Percentiles rank a stretch among this genome's conserved stretches.
These are phyloP conservation scores for Macrosteles quadrilineatus DNA, from an alignment of 1,140 invertebrate genomes.

Conservation along the genomic window DNA sequence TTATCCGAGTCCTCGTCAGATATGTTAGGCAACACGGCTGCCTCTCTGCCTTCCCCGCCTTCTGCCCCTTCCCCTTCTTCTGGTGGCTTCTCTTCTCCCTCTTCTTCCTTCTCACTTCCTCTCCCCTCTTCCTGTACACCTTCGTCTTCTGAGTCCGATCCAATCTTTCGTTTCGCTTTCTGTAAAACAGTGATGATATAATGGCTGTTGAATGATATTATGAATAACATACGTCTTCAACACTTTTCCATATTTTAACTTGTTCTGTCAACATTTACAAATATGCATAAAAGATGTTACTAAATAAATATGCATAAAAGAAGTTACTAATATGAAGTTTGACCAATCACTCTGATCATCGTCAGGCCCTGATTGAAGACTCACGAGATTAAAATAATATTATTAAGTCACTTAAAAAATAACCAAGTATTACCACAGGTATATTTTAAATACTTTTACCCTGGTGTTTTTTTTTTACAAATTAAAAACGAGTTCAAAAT, in stretches of 20 bases:
- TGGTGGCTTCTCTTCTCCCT: slow-evolving; percentile 40
- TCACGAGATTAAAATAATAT: too few relatives aligned
- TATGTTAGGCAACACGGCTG: slow-evolving; percentile 29
- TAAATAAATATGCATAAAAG: too few relatives aligned
- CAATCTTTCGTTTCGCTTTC: slow-evolving; percentile 22
- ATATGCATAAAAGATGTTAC: background rate
- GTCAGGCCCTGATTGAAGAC: too few relatives aligned
- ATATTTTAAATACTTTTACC: too few relatives aligned
- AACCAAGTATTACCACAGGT: too few relatives aligned
- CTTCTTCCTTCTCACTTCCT: slow-evolving; percentile 41
- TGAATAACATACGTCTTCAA: background rate
- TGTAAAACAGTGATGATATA: slow-evolving; percentile 2
- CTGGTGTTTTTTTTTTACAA: too few relatives aligned
- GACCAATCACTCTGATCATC: too few relatives aligned
- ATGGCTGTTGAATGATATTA: background rate
- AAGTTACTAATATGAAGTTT: too few relatives aligned
- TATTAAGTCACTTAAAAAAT: too few relatives aligned
- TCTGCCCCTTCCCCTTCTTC: slow-evolving; percentile 42
- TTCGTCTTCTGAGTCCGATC: slow-evolving; percentile 44
- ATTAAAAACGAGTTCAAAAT: too few relatives aligned
- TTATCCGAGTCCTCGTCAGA: slow-evolving; percentile 39
- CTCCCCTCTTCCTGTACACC: slow-evolving; percentile 37
- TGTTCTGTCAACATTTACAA: background rate
- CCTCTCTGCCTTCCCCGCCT: slow-evolving; percentile 7
- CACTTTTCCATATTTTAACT: background rate